Evolutionary conservation across 2,888 invertebrate species (phyloP).

Genomic region (Agriopis marginaria): DNA sequence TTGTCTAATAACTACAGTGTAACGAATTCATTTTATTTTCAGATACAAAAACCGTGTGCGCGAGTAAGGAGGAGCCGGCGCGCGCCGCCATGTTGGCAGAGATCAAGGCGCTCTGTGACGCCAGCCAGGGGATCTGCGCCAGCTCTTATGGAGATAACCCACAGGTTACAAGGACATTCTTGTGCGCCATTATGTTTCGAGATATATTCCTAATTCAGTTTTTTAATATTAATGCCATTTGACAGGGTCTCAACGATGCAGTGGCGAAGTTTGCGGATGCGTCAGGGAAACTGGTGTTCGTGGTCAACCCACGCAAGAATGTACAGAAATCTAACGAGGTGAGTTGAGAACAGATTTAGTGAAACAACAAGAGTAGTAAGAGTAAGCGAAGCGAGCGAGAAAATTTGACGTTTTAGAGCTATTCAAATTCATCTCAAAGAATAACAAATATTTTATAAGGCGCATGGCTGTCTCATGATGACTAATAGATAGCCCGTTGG

Average conservation of each 20-base stretch:
- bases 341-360: slow-evolving; percentile 1
- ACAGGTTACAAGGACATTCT: slow-evolving; percentile 31
- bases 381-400: neutral
- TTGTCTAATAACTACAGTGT: neutral
- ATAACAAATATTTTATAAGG: too few species aligned
- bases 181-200: neutral
- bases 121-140: slow-evolving; percentile 48
- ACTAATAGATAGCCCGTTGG: too few species aligned
- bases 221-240: neutral
- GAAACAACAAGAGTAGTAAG: neutral
- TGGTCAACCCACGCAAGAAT: slow-evolving; percentile 49
- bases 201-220: neutral
- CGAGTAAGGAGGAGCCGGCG: slow-evolving; percentile 43
- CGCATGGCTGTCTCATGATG: neutral
- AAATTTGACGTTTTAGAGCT: neutral
- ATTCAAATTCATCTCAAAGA: too few species aligned
- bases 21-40: neutral
- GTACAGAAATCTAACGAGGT: slow-evolving; percentile 57
- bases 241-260: slow-evolving; percentile 40
- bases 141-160: slow-evolving; percentile 37
- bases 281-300: slow-evolving; percentile 48
- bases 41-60: slow-evolving; percentile 53
- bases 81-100: slow-evolving; percentile 51
- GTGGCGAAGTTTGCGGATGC: slow-evolving; percentile 52
- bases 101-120: slow-evolving; percentile 52